A percentile compares a stretch with the other conserved stretches of the same genome.
Evolutionary conservation across 2,888 invertebrate genomes (phyloP).

Genomic region (Macrophya alboannulata): DNA sequence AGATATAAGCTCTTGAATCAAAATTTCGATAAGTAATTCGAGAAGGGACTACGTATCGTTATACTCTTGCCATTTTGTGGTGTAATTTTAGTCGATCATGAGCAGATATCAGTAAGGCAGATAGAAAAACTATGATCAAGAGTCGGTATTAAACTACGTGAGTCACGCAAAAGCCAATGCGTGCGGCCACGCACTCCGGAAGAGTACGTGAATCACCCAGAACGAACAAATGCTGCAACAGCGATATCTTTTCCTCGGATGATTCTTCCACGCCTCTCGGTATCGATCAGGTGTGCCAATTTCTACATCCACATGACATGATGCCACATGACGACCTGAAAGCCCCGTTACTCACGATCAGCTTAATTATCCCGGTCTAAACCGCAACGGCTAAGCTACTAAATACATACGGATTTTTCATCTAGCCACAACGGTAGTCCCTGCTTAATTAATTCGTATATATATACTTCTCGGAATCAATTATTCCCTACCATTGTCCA

Average conservation of each 20-base stretch:
- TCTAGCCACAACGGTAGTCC: slow-evolving; percentile 33
- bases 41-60: neutral
- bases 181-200: slow-evolving; percentile 70
- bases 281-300: slow-evolving; percentile 38
- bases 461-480: slow-evolving; percentile 33
- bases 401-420: neutral
- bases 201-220: slow-evolving; percentile 69
- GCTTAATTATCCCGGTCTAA: neutral
- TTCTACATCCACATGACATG: neutral
- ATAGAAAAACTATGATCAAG: neutral
- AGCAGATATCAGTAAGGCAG: neutral
- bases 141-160: slow-evolving; percentile 60
- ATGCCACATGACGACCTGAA: neutral
- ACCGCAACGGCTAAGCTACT: neutral
- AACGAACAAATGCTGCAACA: neutral
- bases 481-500: slow-evolving; percentile 45
- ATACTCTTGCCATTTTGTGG: neutral
- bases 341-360: slow-evolving; percentile 10
- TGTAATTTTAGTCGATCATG: neutral
- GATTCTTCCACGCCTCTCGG: slow-evolving; percentile 6
- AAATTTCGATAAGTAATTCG: neutral
- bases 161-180: slow-evolving; percentile 68
- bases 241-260: neutral
- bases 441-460: slow-evolving; percentile 16
- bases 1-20: neutral